Evolutionary conservation across 2,797 vertebrate genomes (phyloP).

Genomic region (Pristis pectinata): DNA sequence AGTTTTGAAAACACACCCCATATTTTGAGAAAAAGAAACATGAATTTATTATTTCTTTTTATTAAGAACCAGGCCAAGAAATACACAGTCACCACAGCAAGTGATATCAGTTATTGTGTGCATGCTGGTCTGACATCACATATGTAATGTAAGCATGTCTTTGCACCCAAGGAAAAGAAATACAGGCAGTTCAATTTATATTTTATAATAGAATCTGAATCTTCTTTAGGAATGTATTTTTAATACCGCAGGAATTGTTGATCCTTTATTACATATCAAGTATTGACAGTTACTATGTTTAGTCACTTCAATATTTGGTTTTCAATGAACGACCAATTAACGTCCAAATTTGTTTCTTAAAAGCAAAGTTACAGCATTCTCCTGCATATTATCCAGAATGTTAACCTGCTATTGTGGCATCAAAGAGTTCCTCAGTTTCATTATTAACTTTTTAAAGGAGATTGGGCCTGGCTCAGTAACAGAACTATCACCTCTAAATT

Average conservation of each 20-base stretch:
- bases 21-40: not conserved
- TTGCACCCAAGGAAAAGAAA: not conserved
- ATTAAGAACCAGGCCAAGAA: not conserved
- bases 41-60: not conserved
- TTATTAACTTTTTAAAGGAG: not conserved
- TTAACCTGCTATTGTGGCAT: not conserved
- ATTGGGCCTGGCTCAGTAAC: not conserved
- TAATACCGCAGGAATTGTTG: not conserved
- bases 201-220: not conserved
- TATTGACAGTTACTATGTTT: not conserved
- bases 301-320: not conserved
- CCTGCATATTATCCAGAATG: not conserved
- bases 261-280: not conserved
- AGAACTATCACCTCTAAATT: not conserved
- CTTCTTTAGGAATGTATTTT: not conserved
- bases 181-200: not conserved
- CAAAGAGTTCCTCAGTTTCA: not conserved
- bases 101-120: not conserved
- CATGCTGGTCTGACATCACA: not conserved
- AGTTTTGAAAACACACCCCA: not conserved
- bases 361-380: not conserved
- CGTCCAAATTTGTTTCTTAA: not conserved
- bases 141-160: not conserved
- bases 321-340: not conserved
- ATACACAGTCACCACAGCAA: not conserved